These are phyloP conservation scores for Epinotia bilunana DNA, from an alignment of 2,888 invertebrate genomes.

Conservation along the genomic window DNA sequence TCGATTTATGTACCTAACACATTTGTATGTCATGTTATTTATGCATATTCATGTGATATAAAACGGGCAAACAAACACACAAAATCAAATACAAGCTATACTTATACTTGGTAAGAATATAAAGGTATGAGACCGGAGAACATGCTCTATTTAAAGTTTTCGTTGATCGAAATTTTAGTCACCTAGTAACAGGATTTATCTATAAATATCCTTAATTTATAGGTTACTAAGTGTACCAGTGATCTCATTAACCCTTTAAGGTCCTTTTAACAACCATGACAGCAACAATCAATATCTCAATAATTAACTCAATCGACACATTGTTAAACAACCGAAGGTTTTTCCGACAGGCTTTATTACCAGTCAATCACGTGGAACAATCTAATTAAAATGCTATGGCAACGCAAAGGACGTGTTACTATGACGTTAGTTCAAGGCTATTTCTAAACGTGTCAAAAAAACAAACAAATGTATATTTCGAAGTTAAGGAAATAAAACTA, in stretches of 20 bases:
- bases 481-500: not conserved
- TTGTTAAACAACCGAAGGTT: slow-evolving; percentile 31
- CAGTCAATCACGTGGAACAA: slow-evolving; percentile 12
- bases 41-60: not conserved
- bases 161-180: too few relatives aligned
- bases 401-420: not conserved
- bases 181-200: not conserved
- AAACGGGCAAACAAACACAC: not conserved
- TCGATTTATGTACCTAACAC: too few relatives aligned
- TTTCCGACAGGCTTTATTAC: slow-evolving; percentile 33
- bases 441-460: not conserved
- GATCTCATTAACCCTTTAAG: slow-evolving; percentile 26
- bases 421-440: slow-evolving; percentile 1
- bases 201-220: not conserved
- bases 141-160: not conserved
- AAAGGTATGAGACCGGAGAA: not conserved
- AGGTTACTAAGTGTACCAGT: not conserved
- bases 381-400: slow-evolving; percentile 21
- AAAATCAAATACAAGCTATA: too few relatives aligned
- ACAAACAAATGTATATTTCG: not conserved
- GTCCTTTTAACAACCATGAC: slow-evolving; percentile 36
- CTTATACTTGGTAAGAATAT: too few relatives aligned
- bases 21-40: too few relatives aligned
- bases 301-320: slow-evolving; percentile 25
- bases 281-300: slow-evolving; percentile 20